phyloP scores from a whole-genome alignment of 2,888 invertebrate species.

The Apocheima hispidaria region DNA sequence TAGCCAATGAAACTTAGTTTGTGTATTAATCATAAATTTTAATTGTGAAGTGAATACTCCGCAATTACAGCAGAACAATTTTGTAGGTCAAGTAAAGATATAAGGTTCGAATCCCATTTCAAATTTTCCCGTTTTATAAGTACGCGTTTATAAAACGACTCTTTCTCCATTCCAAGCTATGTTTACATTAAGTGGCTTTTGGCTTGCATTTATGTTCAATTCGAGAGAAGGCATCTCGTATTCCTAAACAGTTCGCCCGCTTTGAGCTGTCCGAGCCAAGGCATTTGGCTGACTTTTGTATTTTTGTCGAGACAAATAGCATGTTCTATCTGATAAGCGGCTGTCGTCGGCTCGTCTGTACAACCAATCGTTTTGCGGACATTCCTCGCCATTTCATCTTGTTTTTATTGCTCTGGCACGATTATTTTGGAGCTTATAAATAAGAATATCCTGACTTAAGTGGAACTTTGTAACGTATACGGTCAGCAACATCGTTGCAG shows the following conservation, averaged over 20 bases:
- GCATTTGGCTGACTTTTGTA: slow-evolving; percentile 74
- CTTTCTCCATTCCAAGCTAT: slow-evolving; percentile 49
- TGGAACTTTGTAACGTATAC: slow-evolving; percentile 18
- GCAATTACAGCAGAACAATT: background rate
- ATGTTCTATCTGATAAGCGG: slow-evolving; percentile 79
- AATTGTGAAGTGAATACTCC: background rate
- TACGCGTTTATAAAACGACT: slow-evolving; percentile 44
- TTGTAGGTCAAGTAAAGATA: slow-evolving; percentile 19
- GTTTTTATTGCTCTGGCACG: slow-evolving; percentile 64
- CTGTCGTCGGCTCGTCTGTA: slow-evolving; percentile 78
- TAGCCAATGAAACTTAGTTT: no score
- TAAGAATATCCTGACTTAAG: slow-evolving; percentile 18
- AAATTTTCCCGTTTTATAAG: slow-evolving; percentile 41
- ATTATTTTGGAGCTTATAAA: slow-evolving; percentile 55
- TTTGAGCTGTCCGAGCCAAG: slow-evolving; percentile 65
- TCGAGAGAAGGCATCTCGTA: slow-evolving; percentile 58
- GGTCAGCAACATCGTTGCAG: slow-evolving; percentile 18
- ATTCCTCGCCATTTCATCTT: slow-evolving; percentile 66
- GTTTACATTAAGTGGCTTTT: slow-evolving; percentile 55
- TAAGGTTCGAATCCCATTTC: slow-evolving; percentile 40
- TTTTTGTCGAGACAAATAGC: slow-evolving; percentile 77
- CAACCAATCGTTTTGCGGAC: slow-evolving; percentile 76
- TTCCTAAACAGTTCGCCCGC: slow-evolving; percentile 63
- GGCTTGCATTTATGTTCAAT: slow-evolving; percentile 59
- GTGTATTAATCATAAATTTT: no score